A percentile compares a stretch with the other conserved stretches of the same genome.
These are phyloP conservation scores for Rynchops niger DNA, from an alignment of 2,113 vertebrate genomes.

Conservation along the genomic window DNA sequence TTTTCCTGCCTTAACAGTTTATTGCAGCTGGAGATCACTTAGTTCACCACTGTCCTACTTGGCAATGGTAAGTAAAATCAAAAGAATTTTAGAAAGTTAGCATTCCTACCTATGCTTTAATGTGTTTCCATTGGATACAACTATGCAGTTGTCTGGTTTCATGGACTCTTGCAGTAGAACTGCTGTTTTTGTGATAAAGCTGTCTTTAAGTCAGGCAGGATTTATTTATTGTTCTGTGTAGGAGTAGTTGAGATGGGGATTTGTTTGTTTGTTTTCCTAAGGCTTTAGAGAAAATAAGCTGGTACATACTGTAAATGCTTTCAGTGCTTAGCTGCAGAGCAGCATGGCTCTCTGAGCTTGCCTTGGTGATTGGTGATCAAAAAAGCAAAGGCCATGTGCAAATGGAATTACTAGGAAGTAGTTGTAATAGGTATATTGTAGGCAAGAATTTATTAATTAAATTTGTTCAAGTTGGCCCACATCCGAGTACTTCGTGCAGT, in stretches of 20 bases:
- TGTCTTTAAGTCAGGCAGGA: neutral
- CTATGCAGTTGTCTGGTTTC: neutral
- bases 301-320: neutral
- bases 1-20: constrained; percentile 78
- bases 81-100: neutral
- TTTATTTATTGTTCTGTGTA: neutral
- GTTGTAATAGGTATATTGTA: neutral
- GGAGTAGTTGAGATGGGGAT: neutral
- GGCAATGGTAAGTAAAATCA: constrained; percentile 91
- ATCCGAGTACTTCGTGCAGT: neutral
- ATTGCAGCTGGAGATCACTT: constrained; percentile 96
- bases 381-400: neutral
- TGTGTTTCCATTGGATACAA: neutral
- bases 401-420: neutral
- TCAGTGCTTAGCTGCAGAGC: neutral
- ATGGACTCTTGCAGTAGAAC: neutral
- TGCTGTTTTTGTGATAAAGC: neutral
- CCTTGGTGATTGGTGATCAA: neutral
- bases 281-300: neutral
- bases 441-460: neutral
- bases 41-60: constrained; percentile 98
- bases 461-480: neutral
- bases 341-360: neutral
- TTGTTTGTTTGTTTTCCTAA: neutral
- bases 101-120: neutral